Conservation (phyloP, 2,888 invertebrate genomes). For the Limnephilus auricula region DNA sequence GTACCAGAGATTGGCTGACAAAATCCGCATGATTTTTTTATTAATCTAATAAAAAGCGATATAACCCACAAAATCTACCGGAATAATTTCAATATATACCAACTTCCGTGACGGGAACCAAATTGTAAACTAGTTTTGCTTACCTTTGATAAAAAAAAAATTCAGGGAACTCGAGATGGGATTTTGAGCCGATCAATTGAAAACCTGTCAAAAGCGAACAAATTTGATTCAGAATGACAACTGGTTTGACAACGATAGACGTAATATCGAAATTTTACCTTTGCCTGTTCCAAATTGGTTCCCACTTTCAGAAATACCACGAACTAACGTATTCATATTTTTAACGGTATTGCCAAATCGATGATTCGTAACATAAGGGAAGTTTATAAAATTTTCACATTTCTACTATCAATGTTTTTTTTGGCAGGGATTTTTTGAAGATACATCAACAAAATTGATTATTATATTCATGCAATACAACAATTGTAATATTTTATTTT, state of each 20-base stretch:
- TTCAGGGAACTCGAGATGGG: neutral
- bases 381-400: no score
- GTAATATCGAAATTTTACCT: neutral
- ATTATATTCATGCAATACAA: no score
- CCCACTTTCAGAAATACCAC: neutral
- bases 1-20: neutral
- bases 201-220: neutral
- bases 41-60: neutral
- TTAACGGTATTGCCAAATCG: neutral
- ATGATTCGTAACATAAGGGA: neutral
- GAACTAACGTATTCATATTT: neutral
- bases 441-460: no score
- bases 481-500: no score
- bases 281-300: neutral
- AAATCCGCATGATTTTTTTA: neutral
- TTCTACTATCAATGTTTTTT: no score
- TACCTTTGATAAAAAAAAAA: neutral
- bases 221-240: neutral
- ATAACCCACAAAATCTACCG: neutral
- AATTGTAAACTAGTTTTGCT: conserved; percentile 2
- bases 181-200: neutral
- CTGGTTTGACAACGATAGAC: conserved; percentile 2
- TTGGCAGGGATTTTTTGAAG: no score
- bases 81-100: neutral
- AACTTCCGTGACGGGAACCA: conserved; percentile 2